Evolutionary conservation across 2,113 vertebrate species (phyloP).

Genomic region (Romanogobio albipinnatus): DNA sequence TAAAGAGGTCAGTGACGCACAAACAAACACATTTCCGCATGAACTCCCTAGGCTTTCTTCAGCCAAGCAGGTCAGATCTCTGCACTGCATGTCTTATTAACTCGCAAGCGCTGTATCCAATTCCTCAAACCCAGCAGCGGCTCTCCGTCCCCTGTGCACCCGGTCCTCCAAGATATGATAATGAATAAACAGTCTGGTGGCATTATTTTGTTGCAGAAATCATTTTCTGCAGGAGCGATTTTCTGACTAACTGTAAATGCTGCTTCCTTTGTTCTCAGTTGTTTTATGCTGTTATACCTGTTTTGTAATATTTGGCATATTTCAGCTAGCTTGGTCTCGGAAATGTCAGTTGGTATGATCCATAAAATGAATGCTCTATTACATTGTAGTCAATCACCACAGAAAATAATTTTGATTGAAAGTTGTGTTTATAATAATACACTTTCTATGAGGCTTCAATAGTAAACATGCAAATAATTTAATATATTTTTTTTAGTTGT

Average conservation of each 20-base stretch:
- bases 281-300: not conserved
- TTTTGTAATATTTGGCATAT: not conserved
- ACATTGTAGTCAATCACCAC: too few relatives aligned
- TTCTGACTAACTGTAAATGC: not conserved
- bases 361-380: too few relatives aligned
- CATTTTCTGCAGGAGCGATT: conserved; percentile 1
- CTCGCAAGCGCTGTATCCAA: not conserved
- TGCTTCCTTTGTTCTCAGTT: not conserved
- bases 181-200: not conserved
- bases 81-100: conserved; percentile 8
- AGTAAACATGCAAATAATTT: too few relatives aligned
- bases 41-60: conserved; percentile 13
- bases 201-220: not conserved
- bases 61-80: conserved; percentile 26
- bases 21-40: conserved; percentile 27
- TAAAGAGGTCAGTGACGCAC: conserved; percentile 87
- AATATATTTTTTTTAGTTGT: too few relatives aligned
- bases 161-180: not conserved
- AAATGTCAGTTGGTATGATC: not conserved
- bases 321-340: not conserved
- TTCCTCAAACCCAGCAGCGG: not conserved
- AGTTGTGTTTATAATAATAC: too few relatives aligned
- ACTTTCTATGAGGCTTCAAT: too few relatives aligned
- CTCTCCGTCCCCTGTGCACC: not conserved
- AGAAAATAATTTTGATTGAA: too few relatives aligned